Percentiles rank a stretch among this genome's conserved stretches.
phyloP scores from a whole-genome alignment of 1,140 invertebrate species.

The Lordiphosa collinella region DNA sequence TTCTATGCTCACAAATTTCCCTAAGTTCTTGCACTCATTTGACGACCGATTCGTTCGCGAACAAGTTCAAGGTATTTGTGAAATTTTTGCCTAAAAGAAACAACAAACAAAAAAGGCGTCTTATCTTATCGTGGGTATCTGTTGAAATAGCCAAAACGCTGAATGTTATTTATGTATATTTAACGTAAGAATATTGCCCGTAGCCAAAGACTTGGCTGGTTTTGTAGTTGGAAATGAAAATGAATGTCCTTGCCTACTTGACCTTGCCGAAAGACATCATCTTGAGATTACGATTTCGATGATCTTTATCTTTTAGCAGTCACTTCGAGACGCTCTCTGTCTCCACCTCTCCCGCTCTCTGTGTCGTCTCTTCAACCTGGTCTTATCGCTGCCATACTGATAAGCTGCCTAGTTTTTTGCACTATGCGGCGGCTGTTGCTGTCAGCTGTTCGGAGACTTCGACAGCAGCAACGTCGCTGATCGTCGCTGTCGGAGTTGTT shows the following conservation, averaged over 20 bases:
- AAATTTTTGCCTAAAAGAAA: not conserved
- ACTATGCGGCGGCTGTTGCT: slow-evolving; percentile 18
- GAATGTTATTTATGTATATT: slow-evolving; percentile 32
- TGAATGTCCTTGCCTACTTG: slow-evolving; percentile 6
- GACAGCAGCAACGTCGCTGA: too few species aligned
- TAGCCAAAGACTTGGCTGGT: not conserved
- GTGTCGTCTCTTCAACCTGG: slow-evolving; percentile 25
- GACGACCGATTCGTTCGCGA: not conserved
- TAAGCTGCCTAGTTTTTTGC: slow-evolving; percentile 49
- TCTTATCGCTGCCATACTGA: slow-evolving; percentile 43
- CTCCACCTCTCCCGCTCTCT: not conserved
- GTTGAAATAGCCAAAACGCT: slow-evolving; percentile 28
- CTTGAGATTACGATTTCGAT: slow-evolving; percentile 7
- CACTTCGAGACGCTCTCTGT: not conserved
- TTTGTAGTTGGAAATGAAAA: not conserved
- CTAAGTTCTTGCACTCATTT: too few species aligned
- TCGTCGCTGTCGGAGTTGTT: too few species aligned
- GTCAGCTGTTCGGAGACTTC: slow-evolving; percentile 30
- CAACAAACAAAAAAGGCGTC: not conserved
- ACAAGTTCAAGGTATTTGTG: slow-evolving; percentile 5
- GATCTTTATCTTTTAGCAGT: slow-evolving; percentile 5
- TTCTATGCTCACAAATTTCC: too few species aligned
- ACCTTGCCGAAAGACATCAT: not conserved
- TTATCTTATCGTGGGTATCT: slow-evolving; percentile 40
- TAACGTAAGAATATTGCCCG: not conserved